Evolutionary conservation across 2,888 invertebrate genomes (phyloP).

Genomic region (Embidobia sp.): DNA sequence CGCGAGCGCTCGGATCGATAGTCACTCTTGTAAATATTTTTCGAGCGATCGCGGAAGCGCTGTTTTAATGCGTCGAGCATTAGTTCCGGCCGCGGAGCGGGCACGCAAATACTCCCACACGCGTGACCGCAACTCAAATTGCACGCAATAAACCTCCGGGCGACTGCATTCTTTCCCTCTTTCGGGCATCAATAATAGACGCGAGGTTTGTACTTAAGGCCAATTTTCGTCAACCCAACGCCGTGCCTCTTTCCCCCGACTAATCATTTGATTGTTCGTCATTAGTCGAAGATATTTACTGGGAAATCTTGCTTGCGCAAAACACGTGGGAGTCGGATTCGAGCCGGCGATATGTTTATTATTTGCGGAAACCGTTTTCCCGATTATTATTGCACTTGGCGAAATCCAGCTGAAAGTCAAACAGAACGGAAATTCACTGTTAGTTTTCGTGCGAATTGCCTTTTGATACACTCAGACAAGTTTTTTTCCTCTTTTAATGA

Average conservation of each 20-base stretch:
- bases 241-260: neutral
- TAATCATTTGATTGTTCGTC: constrained; percentile 49
- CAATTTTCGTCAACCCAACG: constrained; percentile 50
- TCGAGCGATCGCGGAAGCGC: constrained; percentile 32
- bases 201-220: constrained; percentile 40
- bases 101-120: constrained; percentile 31
- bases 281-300: constrained; percentile 37
- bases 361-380: no score
- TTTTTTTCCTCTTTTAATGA: no score
- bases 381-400: no score
- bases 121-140: constrained; percentile 41
- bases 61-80: constrained; percentile 21
- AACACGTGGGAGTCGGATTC: constrained; percentile 37
- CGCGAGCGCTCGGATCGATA: constrained; percentile 6
- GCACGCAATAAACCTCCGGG: constrained; percentile 43
- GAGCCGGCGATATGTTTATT: constrained; percentile 32
- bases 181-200: constrained; percentile 46
- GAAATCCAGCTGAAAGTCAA: no score
- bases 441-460: no score
- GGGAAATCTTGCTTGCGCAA: constrained; percentile 36
- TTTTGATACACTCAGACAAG: no score
- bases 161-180: constrained; percentile 24
- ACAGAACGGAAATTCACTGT: no score
- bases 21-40: constrained; percentile 20
- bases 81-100: constrained; percentile 22